Evolutionary conservation across 2,113 vertebrate genomes (phyloP).

Genomic region (Cyprinodon variegatus): DNA sequence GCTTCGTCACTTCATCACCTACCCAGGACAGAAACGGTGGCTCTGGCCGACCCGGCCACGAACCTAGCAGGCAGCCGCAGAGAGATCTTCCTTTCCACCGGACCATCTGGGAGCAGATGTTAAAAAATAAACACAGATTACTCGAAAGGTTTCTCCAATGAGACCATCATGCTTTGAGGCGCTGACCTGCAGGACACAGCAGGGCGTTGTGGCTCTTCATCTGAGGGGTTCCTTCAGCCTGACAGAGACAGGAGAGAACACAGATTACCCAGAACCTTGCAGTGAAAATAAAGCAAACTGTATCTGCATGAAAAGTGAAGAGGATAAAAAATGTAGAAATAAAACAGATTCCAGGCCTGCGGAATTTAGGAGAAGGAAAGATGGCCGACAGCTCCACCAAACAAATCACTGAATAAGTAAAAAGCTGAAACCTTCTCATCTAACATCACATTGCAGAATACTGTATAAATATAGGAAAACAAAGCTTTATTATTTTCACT

Average conservation of each 20-base stretch:
- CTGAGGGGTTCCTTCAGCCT: conserved; percentile 79
- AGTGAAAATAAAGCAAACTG: background rate
- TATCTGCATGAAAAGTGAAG: background rate
- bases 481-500: no score
- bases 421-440: background rate
- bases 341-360: background rate
- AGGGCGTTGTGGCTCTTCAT: conserved; percentile 72
- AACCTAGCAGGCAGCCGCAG: conserved; percentile 76
- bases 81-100: conserved; percentile 57
- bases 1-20: conserved; percentile 21
- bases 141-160: background rate
- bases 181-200: conserved; percentile 72
- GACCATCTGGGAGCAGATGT: conserved; percentile 38
- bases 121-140: background rate
- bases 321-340: no score
- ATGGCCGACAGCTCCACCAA: background rate
- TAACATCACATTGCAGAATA: background rate
- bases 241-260: background rate
- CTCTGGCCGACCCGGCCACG: conserved; percentile 81
- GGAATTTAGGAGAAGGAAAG: background rate
- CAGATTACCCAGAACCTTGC: background rate
- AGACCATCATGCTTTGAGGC: background rate
- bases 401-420: background rate
- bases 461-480: background rate
- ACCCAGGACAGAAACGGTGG: conserved; percentile 84